Conservation (phyloP, 2,113 vertebrate genomes). For the Motacilla alba region DNA sequence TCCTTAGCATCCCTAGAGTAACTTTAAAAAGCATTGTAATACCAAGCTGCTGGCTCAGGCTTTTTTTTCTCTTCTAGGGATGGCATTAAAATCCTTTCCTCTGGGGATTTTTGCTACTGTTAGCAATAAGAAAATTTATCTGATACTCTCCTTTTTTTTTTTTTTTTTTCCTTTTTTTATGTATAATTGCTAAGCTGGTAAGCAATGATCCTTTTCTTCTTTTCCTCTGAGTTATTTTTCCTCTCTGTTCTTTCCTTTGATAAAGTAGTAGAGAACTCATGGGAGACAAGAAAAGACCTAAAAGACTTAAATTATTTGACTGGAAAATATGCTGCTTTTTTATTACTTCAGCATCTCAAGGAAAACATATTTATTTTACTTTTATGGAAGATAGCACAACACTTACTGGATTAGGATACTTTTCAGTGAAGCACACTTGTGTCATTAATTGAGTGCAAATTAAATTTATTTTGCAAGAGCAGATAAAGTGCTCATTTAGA, state of each 20-base stretch:
- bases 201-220: constrained; percentile 47
- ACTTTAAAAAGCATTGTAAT: constrained; percentile 46
- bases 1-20: constrained; percentile 19
- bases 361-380: background rate
- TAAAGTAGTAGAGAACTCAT: background rate
- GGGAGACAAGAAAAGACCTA: constrained; percentile 40
- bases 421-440: constrained; percentile 1
- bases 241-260: constrained; percentile 46
- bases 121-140: constrained; percentile 40
- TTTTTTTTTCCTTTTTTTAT: background rate
- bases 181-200: constrained; percentile 49
- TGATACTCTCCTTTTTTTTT: constrained; percentile 14
- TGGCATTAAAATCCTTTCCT: constrained; percentile 37
- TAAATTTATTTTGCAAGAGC: background rate
- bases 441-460: constrained; percentile 9
- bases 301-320: constrained; percentile 54
- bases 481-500: background rate
- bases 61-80: constrained; percentile 19
- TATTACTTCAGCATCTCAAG: constrained; percentile 3
- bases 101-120: constrained; percentile 35
- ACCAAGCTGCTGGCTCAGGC: constrained; percentile 38
- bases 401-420: background rate
- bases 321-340: constrained; percentile 41
- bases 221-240: constrained; percentile 39
- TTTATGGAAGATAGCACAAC: background rate